Percentiles rank a stretch among this genome's conserved stretches.
phyloP scores from a whole-genome alignment of 35 echinoderm and acorn worm species.

The Nesometra sesokonis region DNA sequence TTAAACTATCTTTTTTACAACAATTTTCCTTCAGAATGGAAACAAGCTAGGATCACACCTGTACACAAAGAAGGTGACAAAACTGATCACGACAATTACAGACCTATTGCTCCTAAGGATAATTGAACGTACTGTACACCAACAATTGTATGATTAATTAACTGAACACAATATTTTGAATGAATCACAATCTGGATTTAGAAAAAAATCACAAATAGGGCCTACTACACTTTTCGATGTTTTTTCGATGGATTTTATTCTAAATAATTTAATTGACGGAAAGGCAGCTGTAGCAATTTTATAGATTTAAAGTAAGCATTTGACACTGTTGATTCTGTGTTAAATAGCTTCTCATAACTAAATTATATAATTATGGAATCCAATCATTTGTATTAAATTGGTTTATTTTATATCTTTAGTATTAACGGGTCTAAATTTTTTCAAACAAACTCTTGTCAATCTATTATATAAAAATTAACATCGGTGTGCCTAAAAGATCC shows the following conservation, averaged over 20 bases:
- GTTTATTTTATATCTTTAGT: slow-evolving; percentile 15
- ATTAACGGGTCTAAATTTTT: slow-evolving; percentile 2
- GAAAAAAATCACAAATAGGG: background rate
- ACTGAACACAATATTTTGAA: slow-evolving; percentile 11
- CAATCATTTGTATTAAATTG: background rate
- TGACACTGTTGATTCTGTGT: slow-evolving; percentile 15
- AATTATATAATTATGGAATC: background rate
- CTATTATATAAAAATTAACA: background rate
- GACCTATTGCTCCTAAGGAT: slow-evolving; percentile 16
- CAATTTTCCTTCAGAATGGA: slow-evolving; percentile 17
- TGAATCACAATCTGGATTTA: slow-evolving; percentile 13
- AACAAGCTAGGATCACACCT: slow-evolving; percentile 19
- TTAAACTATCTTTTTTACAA: slow-evolving; percentile 5
- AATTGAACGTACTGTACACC: slow-evolving; percentile 15
- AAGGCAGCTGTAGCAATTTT: slow-evolving; percentile 13
- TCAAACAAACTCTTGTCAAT: background rate
- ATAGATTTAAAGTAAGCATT: slow-evolving; percentile 24
- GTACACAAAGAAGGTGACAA: slow-evolving; percentile 5
- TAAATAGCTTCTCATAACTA: slow-evolving; percentile 4
- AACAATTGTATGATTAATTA: slow-evolving; percentile 21
- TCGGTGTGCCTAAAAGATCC: background rate
- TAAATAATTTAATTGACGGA: slow-evolving; percentile 6
- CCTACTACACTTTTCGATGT: slow-evolving; percentile 21
- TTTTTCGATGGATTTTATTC: slow-evolving; percentile 12
- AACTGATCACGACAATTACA: background rate